These are phyloP conservation scores for Melinaea marsaeus DNA, from an alignment of 2,888 invertebrate genomes.

Conservation along the genomic window DNA sequence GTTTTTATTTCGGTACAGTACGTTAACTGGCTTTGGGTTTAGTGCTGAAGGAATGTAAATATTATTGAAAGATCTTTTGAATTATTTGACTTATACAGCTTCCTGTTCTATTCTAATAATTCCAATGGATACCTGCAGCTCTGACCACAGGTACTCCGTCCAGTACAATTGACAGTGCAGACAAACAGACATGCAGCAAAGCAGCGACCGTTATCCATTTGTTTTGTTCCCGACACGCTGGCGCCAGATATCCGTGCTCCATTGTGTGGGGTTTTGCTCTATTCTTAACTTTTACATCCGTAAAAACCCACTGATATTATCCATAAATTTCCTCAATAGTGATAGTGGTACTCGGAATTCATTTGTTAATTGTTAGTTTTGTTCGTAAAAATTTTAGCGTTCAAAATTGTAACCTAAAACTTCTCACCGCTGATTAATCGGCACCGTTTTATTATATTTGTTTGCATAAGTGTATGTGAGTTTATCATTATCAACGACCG, in stretches of 20 bases:
- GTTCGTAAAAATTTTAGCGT: too few relatives aligned
- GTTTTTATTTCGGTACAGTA: too few relatives aligned
- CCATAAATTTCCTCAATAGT: conserved; percentile 35
- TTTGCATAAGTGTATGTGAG: conserved; percentile 48
- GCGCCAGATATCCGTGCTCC: conserved; percentile 60
- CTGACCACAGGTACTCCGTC: conserved; percentile 56
- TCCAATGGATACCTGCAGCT: conserved; percentile 50
- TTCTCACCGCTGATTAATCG: conserved; percentile 38
- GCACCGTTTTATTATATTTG: conserved; percentile 42
- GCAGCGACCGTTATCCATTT: conserved; percentile 59
- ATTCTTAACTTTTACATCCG: conserved; percentile 38
- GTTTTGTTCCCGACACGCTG: conserved; percentile 54
- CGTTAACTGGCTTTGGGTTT: conserved; percentile 41
- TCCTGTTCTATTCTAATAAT: conserved; percentile 58
- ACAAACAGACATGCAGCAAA: too few relatives aligned
- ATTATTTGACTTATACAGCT: conserved; percentile 49
- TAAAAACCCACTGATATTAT: conserved; percentile 36
- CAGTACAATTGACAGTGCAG: conserved; percentile 32
- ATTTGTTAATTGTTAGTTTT: too few relatives aligned
- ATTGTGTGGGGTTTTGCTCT: conserved; percentile 49
- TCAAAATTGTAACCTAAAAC: conserved; percentile 2
- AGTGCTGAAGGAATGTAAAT: conserved; percentile 30
- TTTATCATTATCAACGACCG: conserved; percentile 59
- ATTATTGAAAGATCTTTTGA: conserved; percentile 56
- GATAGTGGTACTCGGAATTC: conserved; percentile 4